These are phyloP conservation scores for Wasmannia auropunctata DNA, from an alignment of 1,140 invertebrate genomes.

Conservation along the genomic window DNA sequence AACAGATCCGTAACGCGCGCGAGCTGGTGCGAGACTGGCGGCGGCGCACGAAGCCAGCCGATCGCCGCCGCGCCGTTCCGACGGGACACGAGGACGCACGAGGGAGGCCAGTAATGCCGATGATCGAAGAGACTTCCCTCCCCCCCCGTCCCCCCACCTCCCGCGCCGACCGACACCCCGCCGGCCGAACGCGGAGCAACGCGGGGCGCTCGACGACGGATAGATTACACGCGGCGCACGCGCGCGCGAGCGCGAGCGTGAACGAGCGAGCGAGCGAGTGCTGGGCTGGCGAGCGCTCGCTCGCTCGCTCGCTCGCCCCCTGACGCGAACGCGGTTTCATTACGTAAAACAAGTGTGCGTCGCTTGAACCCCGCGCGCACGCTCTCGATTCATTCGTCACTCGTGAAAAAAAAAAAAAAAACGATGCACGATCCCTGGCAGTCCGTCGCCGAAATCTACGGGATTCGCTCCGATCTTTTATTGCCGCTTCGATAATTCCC, in stretches of 20 bases:
- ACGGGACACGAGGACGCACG: slow-evolving; percentile 64
- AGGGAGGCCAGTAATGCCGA: slow-evolving; percentile 61
- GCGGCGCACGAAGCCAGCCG: slow-evolving; percentile 44
- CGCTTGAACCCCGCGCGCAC: slow-evolving; percentile 51
- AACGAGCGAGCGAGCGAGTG: slow-evolving; percentile 48
- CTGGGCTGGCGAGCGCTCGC: too few species aligned
- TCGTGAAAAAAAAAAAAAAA: background rate
- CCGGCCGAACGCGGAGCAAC: slow-evolving; percentile 30
- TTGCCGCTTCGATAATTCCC: background rate
- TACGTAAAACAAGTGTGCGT: slow-evolving; percentile 75
- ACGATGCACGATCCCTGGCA: background rate
- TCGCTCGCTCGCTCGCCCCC: background rate
- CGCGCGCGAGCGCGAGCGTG: slow-evolving; percentile 65
- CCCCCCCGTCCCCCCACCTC: background rate
- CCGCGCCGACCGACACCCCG: slow-evolving; percentile 26
- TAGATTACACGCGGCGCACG: slow-evolving; percentile 68
- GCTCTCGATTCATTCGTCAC: slow-evolving; percentile 7
- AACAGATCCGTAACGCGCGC: slow-evolving; percentile 18
- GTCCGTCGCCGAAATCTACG: background rate
- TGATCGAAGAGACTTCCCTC: slow-evolving; percentile 71
- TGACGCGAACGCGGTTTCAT: slow-evolving; percentile 69
- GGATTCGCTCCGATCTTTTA: background rate
- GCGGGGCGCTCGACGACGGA: slow-evolving; percentile 58
- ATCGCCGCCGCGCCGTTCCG: slow-evolving; percentile 65
- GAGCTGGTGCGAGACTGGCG: slow-evolving; percentile 34